Percentiles rank a stretch among this genome's conserved stretches.
Conservation (phyloP, 2,797 vertebrate species). For the Orientallactaga sibirica region DNA sequence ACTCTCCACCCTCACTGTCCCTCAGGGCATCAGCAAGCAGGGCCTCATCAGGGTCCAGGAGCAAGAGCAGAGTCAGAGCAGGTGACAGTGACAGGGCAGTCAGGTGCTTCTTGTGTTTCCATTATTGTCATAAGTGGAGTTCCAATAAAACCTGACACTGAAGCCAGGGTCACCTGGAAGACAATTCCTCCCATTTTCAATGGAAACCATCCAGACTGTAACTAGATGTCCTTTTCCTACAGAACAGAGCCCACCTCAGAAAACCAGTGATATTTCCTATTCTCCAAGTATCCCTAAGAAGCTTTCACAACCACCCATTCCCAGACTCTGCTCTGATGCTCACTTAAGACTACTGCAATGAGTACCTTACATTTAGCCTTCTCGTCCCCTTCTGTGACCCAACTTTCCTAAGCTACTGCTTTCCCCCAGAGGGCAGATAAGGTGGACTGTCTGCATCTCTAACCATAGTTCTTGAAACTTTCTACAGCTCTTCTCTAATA, state of each 20-base stretch:
- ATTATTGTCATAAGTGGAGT: background rate
- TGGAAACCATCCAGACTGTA: background rate
- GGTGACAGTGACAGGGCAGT: no score
- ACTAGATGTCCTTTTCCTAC: background rate
- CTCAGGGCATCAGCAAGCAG: background rate
- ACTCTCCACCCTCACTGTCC: accelerated
- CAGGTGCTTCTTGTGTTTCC: background rate
- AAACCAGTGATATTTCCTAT: background rate
- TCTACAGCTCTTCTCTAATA: no score
- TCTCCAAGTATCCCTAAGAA: background rate
- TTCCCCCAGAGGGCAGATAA: accelerated
- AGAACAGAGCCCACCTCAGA: no score
- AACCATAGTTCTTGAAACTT: background rate
- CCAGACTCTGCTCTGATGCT: background rate
- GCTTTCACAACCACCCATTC: accelerated
- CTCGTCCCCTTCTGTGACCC: no score
- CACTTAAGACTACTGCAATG: no score
- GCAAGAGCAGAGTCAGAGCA: no score
- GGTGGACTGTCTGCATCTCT: background rate
- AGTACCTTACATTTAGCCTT: background rate
- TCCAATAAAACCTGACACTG: background rate
- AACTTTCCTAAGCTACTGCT: background rate
- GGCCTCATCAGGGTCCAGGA: background rate
- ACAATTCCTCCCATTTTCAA: no score
- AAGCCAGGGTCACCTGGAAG: background rate